A percentile compares a stretch with the other conserved stretches of the same genome.
phyloP scores from a whole-genome alignment of 2,113 vertebrate species.

The Puma concolor region DNA sequence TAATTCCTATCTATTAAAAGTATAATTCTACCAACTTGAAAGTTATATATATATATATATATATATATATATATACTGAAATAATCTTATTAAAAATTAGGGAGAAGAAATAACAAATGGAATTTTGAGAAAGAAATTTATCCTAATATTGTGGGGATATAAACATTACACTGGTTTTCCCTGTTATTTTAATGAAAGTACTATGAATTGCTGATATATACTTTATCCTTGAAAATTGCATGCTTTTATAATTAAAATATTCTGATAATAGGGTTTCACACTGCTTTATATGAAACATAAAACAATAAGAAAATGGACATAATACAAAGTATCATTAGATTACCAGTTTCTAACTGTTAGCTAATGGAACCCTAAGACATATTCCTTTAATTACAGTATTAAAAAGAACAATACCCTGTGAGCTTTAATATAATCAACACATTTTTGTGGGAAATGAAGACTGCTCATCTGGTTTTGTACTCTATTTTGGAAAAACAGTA shows the following conservation, averaged over 20 bases:
- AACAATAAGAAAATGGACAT: not conserved
- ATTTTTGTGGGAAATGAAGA: slow-evolving; percentile 36
- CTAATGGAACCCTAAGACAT: slow-evolving; percentile 38
- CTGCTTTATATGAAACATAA: slow-evolving; percentile 51
- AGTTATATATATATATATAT: not conserved
- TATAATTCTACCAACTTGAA: not conserved
- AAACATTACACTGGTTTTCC: not conserved
- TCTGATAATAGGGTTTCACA: slow-evolving; percentile 25
- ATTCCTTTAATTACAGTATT: slow-evolving; percentile 46
- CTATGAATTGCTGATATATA: not conserved
- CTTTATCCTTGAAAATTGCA: slow-evolving; percentile 29
- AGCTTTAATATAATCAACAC: slow-evolving; percentile 49
- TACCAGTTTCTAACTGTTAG: not conserved
- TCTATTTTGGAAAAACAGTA: not conserved
- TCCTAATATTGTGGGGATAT: not conserved
- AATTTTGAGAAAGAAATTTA: not conserved
- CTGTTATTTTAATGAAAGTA: not conserved
- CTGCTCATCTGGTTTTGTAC: not conserved
- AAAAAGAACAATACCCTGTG: slow-evolving; percentile 12
- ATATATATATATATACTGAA: not conserved
- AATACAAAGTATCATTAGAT: not conserved
- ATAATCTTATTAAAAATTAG: not conserved
- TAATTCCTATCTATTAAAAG: not conserved
- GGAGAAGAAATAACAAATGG: not conserved
- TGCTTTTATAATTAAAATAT: slow-evolving; percentile 58